phyloP scores from a whole-genome alignment of 2,797 vertebrate species.

The Eulemur rubriventer region DNA sequence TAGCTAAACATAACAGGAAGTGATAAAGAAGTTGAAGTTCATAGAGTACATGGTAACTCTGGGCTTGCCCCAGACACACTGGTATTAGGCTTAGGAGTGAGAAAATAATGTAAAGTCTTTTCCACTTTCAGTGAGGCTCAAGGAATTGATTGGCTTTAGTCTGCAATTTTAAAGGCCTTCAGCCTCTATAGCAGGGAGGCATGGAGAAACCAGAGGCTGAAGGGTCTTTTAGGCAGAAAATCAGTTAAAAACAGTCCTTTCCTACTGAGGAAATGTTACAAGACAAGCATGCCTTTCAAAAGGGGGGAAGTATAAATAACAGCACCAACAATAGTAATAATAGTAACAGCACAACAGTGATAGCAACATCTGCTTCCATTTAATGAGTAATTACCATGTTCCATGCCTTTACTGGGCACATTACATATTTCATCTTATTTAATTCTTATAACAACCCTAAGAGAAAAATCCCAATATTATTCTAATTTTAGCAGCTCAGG shows the following conservation, averaged over 20 bases:
- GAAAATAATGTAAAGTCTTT: slow-evolving; percentile 31
- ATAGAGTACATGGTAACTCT: neutral
- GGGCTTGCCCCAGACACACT: neutral
- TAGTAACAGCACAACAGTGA: neutral
- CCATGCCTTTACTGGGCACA: neutral
- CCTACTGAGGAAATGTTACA: neutral
- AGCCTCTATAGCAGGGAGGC: neutral
- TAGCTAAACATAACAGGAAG: neutral
- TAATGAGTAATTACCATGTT: neutral
- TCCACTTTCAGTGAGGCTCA: neutral
- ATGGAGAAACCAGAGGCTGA: neutral
- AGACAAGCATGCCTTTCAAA: neutral
- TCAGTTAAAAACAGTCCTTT: neutral
- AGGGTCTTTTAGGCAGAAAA: neutral
- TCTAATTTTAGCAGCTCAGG: neutral
- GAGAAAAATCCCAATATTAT: neutral
- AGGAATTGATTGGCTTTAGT: neutral
- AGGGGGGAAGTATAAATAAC: neutral
- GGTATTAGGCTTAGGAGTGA: neutral
- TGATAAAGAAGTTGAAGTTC: neutral
- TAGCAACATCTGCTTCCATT: neutral
- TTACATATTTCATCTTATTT: neutral
- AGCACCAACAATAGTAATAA: neutral
- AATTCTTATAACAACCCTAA: neutral
- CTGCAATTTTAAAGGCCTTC: neutral